A percentile compares a stretch with the other conserved stretches of the same genome.
phyloP scores from a whole-genome alignment of 2,113 vertebrate species.

The Lichenostomus cassidix region DNA sequence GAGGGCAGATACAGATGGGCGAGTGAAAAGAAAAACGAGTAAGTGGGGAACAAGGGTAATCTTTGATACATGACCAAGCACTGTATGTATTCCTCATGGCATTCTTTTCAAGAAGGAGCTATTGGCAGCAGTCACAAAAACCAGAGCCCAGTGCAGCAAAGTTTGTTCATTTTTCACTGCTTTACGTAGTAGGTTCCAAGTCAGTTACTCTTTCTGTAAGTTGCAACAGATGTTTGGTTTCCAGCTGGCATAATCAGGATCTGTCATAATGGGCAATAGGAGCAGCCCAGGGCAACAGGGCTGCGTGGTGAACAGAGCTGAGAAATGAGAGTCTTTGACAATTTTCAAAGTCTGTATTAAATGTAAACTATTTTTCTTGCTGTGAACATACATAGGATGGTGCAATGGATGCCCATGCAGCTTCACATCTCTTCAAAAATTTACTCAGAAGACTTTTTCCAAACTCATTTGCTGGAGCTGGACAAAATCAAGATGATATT shows the following conservation, averaged over 20 bases:
- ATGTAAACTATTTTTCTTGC: not conserved
- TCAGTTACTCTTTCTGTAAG: not conserved
- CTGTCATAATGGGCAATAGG: rapidly evolving
- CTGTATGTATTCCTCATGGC: not conserved
- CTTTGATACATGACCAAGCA: not conserved
- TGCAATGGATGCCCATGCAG: not conserved
- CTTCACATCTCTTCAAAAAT: not conserved
- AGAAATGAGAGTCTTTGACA: not conserved
- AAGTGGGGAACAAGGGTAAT: not conserved
- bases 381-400: not conserved
- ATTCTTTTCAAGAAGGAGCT: not conserved
- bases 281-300: not conserved
- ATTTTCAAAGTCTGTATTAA: not conserved
- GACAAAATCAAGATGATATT: not conserved
- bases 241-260: not conserved
- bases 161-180: not conserved
- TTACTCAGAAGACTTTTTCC: not conserved
- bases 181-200: not conserved
- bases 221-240: not conserved
- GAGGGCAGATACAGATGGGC: not conserved
- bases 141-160: not conserved
- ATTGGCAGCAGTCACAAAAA: not conserved
- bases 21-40: not conserved
- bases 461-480: not conserved
- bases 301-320: not conserved